Evolutionary conservation across 2,888 invertebrate species (phyloP).

Genomic region (Agrochola lota): DNA sequence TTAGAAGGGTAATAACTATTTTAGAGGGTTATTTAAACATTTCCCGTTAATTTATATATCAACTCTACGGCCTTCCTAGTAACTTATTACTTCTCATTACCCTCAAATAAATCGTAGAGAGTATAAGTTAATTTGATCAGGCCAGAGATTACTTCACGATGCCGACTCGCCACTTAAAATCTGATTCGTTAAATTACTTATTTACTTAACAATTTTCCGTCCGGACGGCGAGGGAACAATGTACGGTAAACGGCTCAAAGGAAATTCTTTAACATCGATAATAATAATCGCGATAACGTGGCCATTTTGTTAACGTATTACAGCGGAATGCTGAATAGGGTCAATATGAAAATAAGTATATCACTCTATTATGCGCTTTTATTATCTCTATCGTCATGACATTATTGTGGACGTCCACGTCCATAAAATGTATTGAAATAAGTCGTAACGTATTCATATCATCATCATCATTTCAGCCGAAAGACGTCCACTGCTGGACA

Average conservation of each 20-base stretch:
- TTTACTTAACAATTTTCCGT: conserved; percentile 78
- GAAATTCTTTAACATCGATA: conserved; percentile 56
- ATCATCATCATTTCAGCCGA: too few species aligned
- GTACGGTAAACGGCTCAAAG: conserved; percentile 57
- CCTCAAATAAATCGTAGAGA: conserved; percentile 80
- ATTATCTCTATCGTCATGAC: neutral
- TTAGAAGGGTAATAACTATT: neutral
- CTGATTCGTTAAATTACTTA: conserved; percentile 84
- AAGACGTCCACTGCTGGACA: too few species aligned
- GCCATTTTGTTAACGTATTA: conserved; percentile 40
- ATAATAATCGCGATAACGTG: conserved; percentile 44
- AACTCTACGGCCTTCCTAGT: conserved; percentile 73
- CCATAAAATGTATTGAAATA: neutral
- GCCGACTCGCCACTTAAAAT: conserved; percentile 78
- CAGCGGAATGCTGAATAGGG: conserved; percentile 22
- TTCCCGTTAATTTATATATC: conserved; percentile 71
- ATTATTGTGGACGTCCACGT: neutral
- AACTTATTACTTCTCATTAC: conserved; percentile 83
- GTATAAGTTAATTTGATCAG: conserved; percentile 84
- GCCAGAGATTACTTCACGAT: conserved; percentile 76
- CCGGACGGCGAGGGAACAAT: conserved; percentile 52
- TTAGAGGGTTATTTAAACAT: neutral
- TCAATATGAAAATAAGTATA: conserved; percentile 9
- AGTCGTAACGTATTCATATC: neutral
- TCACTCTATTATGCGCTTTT: neutral